These are phyloP conservation scores for Thomomys bottae DNA, from an alignment of 2,113 vertebrate genomes.

Conservation along the genomic window DNA sequence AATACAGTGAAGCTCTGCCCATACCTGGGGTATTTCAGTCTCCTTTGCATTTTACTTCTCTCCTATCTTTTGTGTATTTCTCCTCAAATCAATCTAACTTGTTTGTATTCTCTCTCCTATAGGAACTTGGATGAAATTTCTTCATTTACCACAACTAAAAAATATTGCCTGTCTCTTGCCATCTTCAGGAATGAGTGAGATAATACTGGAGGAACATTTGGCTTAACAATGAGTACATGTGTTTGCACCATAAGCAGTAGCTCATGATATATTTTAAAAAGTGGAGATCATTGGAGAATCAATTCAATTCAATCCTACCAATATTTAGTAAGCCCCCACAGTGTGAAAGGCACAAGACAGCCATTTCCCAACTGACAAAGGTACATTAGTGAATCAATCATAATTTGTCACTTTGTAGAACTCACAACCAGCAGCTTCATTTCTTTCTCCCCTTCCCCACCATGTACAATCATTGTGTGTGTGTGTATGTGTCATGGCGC, in stretches of 20 bases:
- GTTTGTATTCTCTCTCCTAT: not conserved
- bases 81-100: not conserved
- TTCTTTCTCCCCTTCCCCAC: not conserved
- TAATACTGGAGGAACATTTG: not conserved
- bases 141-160: slow-evolving; percentile 30
- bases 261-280: not conserved
- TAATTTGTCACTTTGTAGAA: not conserved
- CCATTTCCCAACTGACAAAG: not conserved
- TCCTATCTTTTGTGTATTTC: not conserved
- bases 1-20: not conserved
- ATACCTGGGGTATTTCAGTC: not conserved
- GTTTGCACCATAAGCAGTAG: not conserved
- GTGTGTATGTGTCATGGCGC: no score
- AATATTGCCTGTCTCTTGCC: not conserved
- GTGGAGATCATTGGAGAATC: not conserved
- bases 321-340: not conserved
- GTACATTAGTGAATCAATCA: not conserved
- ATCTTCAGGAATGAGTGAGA: not conserved
- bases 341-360: not conserved
- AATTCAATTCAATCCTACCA: not conserved
- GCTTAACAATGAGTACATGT: not conserved
- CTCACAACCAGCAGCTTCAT: not conserved
- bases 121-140: not conserved
- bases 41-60: not conserved
- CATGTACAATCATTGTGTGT: not conserved